Conservation (phyloP, 2,797 vertebrate species). For the Diceros bicornis region DNA sequence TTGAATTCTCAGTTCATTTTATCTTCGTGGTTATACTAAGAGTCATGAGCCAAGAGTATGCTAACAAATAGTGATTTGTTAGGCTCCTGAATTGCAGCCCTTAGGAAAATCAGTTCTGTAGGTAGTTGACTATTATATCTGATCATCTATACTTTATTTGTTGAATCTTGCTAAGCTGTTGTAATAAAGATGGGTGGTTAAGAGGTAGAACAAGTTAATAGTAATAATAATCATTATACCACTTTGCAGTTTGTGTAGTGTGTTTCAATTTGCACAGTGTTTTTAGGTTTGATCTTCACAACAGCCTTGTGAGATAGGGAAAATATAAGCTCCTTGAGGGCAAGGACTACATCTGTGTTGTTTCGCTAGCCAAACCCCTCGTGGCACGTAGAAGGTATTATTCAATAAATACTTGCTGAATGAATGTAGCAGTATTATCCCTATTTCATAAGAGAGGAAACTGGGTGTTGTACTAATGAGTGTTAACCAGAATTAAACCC, state of each 20-base stretch:
- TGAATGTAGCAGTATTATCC: not conserved
- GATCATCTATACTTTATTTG: slow-evolving; percentile 45
- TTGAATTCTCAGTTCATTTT: slow-evolving; percentile 38
- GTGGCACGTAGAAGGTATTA: not conserved
- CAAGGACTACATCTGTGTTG: not conserved
- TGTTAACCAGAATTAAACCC: slow-evolving; percentile 29
- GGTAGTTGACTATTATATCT: not conserved
- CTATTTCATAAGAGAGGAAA: slow-evolving; percentile 45
- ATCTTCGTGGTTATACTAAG: slow-evolving; percentile 1
- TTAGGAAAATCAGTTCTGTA: slow-evolving; percentile 45
- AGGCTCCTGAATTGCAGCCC: slow-evolving; percentile 6
- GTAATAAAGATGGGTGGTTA: not conserved
- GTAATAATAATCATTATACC: not conserved
- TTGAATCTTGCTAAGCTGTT: slow-evolving; percentile 39
- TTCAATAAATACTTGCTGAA: not conserved
- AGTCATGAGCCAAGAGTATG: slow-evolving; percentile 33
- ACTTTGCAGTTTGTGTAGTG: not conserved
- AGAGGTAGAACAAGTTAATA: not conserved
- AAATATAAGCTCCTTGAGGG: not conserved
- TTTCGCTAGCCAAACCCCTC: not conserved
- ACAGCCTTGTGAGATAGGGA: not conserved
- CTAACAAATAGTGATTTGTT: slow-evolving; percentile 24
- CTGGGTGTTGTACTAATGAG: not conserved
- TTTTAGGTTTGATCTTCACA: slow-evolving; percentile 39
- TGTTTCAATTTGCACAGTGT: not conserved